Base-by-base conservation (phyloP, 2,888 invertebrate species). In the Apocheima hispidaria region DNA sequence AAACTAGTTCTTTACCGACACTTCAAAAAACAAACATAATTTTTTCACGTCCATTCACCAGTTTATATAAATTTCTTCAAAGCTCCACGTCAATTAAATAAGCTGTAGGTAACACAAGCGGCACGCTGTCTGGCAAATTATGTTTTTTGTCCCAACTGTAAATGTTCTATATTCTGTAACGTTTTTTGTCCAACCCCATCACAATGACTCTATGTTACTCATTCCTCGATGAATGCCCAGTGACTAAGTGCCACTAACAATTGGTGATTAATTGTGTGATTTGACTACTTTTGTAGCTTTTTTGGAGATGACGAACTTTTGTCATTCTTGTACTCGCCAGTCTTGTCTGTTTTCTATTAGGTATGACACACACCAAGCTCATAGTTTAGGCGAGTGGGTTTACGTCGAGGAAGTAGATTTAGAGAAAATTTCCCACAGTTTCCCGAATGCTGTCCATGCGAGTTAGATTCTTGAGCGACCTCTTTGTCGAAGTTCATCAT, bases 71-170 rank as follows among this genome's bases (percentile, higher is more conserved):
- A n/a, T n/a, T 56, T 53, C 7, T 57, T 86, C 80, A 65, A 82
- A 82, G 73, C 79, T 88, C 77, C 59, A 33, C 56, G 84, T 74
- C 40, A 70, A 63, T 70, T 70, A 76, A 73, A 80, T 82, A 78
- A 78, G 72, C 70, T 75, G 78, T 75, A 82, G 82, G 77, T 75
- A 82, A 82, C 76, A 75, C 70, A 68, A 81, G 89, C 90, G 90
- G 85, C 90, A 90, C 83, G 89, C 91, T 84, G 91, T 91, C 91
- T 90, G 81, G 76, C 75, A 68, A 77, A 75, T 77, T 73, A 69
- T 75, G 72, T 78, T 75, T 81, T 77, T 78, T 72, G 68, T 62
- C 60, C 57, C 26, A 51, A 69, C 71, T 68, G 73, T 69, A 60
- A 82, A 80, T 82, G 77, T 72, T 73, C 71, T 65, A 75, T 71